phyloP scores from a whole-genome alignment of 2,888 invertebrate species.

The Glaucopsyche alexis region DNA sequence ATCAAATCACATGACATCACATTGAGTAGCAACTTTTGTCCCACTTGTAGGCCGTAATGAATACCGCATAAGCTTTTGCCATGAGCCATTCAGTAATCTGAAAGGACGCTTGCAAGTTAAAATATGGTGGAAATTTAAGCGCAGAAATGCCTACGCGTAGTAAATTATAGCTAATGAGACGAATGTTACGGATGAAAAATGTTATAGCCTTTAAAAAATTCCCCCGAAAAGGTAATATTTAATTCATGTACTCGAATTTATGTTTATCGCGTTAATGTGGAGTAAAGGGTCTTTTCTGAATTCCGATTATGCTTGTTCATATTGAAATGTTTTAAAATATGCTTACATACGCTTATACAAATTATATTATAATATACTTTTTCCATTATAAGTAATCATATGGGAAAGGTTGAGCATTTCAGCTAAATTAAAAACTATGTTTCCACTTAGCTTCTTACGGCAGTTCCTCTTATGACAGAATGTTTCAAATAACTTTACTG shows the following conservation, averaged over 20 bases:
- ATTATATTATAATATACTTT: neutral
- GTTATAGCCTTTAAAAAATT: constrained; percentile 38
- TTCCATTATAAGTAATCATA: neutral
- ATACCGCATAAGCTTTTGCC: constrained; percentile 39
- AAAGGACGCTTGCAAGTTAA: constrained; percentile 63
- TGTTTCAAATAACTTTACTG: no score
- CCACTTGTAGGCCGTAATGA: no score
- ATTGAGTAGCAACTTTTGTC: no score
- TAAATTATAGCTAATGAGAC: constrained; percentile 69
- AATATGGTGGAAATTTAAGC: constrained; percentile 67
- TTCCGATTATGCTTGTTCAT: neutral
- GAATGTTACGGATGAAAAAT: constrained; percentile 61
- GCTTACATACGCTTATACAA: neutral
- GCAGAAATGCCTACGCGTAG: constrained; percentile 59
- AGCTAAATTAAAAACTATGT: neutral
- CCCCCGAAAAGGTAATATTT: constrained; percentile 32
- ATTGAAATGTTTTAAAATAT: neutral
- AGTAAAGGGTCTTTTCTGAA: constrained; percentile 4
- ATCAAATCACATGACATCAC: no score
- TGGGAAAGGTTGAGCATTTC: neutral
- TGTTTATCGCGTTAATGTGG: constrained; percentile 20
- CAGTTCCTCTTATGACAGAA: no score
- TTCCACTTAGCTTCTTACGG: no score
- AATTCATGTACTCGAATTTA: constrained; percentile 29
- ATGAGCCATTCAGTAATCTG: constrained; percentile 50